phyloP scores from a whole-genome alignment of 2,113 vertebrate genomes.

The mouse (Mus musculus) region DNA sequence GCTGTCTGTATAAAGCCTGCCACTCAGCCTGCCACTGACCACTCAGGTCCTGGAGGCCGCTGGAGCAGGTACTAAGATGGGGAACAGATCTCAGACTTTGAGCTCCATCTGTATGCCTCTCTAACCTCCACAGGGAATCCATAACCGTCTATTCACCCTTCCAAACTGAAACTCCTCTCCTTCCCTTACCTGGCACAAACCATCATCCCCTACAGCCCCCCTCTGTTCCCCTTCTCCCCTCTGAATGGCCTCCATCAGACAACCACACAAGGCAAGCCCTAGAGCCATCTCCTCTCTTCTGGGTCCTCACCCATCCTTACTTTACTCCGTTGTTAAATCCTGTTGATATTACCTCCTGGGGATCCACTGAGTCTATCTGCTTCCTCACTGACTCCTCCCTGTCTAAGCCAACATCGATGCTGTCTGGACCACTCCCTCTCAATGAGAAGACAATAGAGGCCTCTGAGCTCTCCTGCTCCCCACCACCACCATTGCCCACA shows the following conservation, averaged over 20 bases:
- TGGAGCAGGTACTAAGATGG: not conserved
- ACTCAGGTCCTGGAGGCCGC: not conserved
- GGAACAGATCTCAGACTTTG: accelerated
- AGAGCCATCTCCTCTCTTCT: not conserved
- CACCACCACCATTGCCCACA: not conserved
- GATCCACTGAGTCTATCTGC: not conserved
- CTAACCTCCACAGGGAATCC: not conserved
- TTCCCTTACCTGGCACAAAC: not conserved
- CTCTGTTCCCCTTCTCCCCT: too few species aligned
- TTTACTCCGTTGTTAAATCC: not conserved
- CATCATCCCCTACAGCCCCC: not conserved
- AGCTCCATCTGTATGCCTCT: not conserved
- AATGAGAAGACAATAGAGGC: not conserved
- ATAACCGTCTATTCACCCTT: not conserved
- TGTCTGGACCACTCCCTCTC: not conserved
- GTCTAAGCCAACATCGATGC: not conserved
- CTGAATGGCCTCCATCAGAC: not conserved
- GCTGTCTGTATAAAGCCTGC: not conserved
- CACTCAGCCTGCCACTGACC: not conserved
- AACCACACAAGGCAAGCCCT: not conserved
- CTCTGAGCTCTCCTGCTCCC: not conserved
- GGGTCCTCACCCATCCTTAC: too few species aligned
- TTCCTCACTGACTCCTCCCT: not conserved
- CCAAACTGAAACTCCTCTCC: not conserved
- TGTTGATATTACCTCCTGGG: not conserved